phyloP scores from a whole-genome alignment of 2,113 vertebrate species.

The Mormoops blainvillei region DNA sequence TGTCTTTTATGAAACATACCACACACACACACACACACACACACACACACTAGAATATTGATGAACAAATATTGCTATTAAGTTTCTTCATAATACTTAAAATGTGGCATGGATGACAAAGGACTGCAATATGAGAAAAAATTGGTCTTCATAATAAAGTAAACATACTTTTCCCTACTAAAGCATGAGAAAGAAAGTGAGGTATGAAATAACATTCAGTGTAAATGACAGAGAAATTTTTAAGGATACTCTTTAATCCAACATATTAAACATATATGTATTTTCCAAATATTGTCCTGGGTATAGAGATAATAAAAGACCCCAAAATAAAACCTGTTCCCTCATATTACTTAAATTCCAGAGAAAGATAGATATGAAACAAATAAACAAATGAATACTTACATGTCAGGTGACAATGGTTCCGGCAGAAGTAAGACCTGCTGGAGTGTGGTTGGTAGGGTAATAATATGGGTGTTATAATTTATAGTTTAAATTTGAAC shows the following conservation, averaged over 20 bases:
- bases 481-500: no score
- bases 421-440: no score
- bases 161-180: background rate
- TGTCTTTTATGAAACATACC: background rate
- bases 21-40: background rate
- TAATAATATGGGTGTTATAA: no score
- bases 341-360: background rate
- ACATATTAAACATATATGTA: background rate
- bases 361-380: background rate
- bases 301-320: background rate
- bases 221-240: background rate
- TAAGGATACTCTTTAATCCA: background rate
- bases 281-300: background rate
- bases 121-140: background rate
- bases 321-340: background rate
- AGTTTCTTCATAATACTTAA: background rate
- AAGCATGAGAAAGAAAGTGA: background rate
- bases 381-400: background rate
- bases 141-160: background rate
- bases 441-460: no score
- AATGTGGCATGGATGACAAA: background rate
- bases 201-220: background rate
- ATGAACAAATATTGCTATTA: background rate
- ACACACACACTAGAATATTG: background rate
- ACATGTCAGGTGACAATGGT: background rate